Evolutionary conservation across 2,797 vertebrate species (phyloP), one percentile per base, ranked within the genome.

Genomic region (Alectoris magna): DNA sequence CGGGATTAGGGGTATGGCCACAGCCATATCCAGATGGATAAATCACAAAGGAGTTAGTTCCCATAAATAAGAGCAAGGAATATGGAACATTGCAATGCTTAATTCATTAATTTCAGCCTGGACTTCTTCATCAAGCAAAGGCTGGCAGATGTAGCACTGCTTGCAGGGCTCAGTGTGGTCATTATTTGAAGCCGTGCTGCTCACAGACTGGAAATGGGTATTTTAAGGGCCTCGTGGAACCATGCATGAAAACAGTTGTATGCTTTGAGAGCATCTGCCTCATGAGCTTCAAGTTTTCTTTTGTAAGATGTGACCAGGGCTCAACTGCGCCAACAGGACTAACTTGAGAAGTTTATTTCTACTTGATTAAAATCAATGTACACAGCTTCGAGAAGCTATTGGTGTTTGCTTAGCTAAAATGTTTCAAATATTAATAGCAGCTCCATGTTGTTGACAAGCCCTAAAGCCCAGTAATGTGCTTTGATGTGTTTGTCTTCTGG

Each of bases 401-500:
- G 75, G 70, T 87, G 67, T 89, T 89, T 81, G 63, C 81, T 95
- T 93, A 81, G 56, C 49, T 73, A 91, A 90, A 92, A 38, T 31
- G n/a, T 70, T 89, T 95, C 85, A 78, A 78, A 77, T 90, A 88
- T 86, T 92, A 94, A 94, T 48, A 70, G 70, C 63, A 78, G 73
- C 91, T 88, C 72, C 77, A 73, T 84, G 91, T 86, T 90, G 85
- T 84, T 91, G 60, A 91, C 73, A 93, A 84, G 46, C 72, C 80
- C 70, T 89, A 73, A 69, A 90, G 44, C 80, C 76, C 87, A 90
- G 67, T 70, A 91, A 73, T 24, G 31, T 22, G 46, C 72, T 94
- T 91, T 88, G 80, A 96, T 84, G 39, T 90, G 67, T 92, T 92
- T 91, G 70, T 90, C 71, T 92, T 88, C 91, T 81, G 73, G 85